Evolutionary conservation across 2,113 vertebrate genomes (phyloP).

Genomic region (Trinectes maculatus): DNA sequence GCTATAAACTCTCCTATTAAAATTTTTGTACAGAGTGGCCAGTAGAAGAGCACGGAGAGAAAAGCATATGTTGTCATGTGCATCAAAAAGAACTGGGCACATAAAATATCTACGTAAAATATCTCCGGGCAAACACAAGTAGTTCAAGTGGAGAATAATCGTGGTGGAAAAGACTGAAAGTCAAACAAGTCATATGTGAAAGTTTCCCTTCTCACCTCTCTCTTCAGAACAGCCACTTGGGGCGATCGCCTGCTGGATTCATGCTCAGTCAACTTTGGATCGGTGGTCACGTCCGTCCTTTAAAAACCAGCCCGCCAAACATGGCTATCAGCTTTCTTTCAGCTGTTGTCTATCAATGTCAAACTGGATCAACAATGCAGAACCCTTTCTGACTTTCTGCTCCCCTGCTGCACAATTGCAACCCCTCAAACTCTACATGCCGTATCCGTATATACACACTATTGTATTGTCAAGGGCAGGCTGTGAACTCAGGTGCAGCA

Average conservation of each 20-base stretch:
- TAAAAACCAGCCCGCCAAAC: conserved; percentile 83
- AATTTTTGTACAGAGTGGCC: conserved; percentile 12
- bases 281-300: conserved; percentile 82
- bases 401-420: conserved; percentile 73
- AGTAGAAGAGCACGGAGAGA: conserved; percentile 21
- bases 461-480: conserved; percentile 77
- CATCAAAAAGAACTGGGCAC: conserved; percentile 36
- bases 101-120: too few species aligned
- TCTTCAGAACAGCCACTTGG: conserved; percentile 71
- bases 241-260: conserved; percentile 79
- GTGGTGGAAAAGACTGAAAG: conserved; percentile 63
- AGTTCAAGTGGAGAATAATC: conserved; percentile 60
- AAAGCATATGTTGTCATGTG: conserved; percentile 21
- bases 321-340: conserved; percentile 86
- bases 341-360: conserved; percentile 87
- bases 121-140: conserved; percentile 44
- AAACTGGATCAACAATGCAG: conserved; percentile 87
- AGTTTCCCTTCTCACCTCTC: conserved; percentile 67
- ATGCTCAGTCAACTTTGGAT: conserved; percentile 82
- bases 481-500: conserved; percentile 74
- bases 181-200: conserved; percentile 67
- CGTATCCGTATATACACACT: conserved; percentile 33
- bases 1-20: neutral
- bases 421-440: conserved; percentile 59
- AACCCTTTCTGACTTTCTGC: conserved; percentile 75